Percentiles rank a stretch among this genome's conserved stretches.
These are phyloP conservation scores for Leptoteleia sp. DNA, from an alignment of 1,140 invertebrate genomes.

Conservation along the genomic window DNA sequence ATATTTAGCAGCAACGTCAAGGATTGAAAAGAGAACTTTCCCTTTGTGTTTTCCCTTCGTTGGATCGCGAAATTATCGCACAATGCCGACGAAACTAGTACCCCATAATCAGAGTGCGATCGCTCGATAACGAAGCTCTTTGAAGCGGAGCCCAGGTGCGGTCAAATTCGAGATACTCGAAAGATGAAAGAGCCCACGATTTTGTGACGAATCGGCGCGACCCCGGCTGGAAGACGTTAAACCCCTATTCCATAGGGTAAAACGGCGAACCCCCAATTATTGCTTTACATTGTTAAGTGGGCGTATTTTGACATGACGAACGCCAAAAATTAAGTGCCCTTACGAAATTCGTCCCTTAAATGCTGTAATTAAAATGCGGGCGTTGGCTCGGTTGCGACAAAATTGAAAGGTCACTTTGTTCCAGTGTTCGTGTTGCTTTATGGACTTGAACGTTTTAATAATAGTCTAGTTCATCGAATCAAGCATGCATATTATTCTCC, in stretches of 20 bases:
- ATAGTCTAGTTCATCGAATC: no score
- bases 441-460: no score
- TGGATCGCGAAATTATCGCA: conserved; percentile 42
- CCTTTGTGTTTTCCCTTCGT: conserved; percentile 29
- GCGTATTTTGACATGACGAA: conserved; percentile 65
- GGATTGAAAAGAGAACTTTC: conserved; percentile 43
- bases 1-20: conserved; percentile 27
- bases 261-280: conserved; percentile 50
- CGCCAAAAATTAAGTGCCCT: conserved; percentile 59
- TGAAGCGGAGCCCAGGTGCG: conserved; percentile 62
- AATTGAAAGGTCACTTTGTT: neutral
- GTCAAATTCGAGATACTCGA: conserved; percentile 55
- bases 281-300: conserved; percentile 57
- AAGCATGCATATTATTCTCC: no score
- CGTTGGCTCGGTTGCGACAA: neutral
- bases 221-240: no score
- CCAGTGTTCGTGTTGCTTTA: no score
- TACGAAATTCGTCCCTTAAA: conserved; percentile 5
- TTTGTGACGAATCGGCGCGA: conserved; percentile 14
- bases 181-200: conserved; percentile 53
- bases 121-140: conserved; percentile 48
- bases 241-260: no score
- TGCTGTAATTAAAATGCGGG: conserved; percentile 25
- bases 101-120: conserved; percentile 57
- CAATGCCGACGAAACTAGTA: conserved; percentile 49